These are phyloP conservation scores for Phylloscopus trochilus DNA, from an alignment of 2,113 vertebrate species.

Conservation along the genomic window DNA sequence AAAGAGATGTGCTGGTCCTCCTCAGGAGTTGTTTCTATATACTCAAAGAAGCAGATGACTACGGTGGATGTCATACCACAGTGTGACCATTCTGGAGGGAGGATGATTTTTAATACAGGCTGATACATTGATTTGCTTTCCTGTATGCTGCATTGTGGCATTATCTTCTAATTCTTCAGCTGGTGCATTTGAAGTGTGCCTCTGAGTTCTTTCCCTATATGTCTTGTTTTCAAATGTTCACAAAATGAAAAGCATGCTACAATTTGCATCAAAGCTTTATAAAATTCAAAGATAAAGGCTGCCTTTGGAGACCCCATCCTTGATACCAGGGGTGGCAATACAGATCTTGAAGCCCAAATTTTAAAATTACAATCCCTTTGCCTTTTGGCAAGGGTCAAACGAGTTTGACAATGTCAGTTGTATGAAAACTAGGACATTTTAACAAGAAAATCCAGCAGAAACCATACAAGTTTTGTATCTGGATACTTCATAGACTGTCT, in stretches of 20 bases:
- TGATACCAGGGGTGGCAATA: neutral
- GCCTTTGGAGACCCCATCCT: neutral
- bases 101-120: neutral
- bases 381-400: neutral
- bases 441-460: neutral
- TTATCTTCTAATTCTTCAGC: neutral
- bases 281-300: neutral
- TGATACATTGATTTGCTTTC: neutral
- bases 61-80: fast-evolving
- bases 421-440: neutral
- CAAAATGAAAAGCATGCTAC: neutral
- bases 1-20: neutral
- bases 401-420: neutral
- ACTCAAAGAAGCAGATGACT: neutral
- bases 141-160: neutral
- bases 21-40: neutral
- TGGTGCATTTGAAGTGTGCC: neutral
- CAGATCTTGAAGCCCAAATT: neutral
- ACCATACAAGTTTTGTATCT: neutral
- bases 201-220: neutral
- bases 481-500: neutral
- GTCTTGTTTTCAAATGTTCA: neutral
- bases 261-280: neutral
- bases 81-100: neutral
- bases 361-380: neutral